Base-by-base conservation (phyloP, 2,113 vertebrate genomes). In the Eublepharis macularius region DNA sequence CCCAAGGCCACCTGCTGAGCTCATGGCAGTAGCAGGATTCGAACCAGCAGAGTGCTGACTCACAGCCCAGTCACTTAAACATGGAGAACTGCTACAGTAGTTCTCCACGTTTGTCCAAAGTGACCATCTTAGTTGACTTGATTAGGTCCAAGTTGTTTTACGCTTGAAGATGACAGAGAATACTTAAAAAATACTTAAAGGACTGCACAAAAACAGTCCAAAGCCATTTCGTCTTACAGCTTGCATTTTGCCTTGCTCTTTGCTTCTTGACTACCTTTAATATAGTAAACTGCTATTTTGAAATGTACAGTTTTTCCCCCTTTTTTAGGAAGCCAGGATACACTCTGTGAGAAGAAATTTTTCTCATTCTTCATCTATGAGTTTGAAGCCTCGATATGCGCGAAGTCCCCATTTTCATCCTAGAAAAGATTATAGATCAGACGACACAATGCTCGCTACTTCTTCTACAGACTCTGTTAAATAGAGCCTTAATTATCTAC, bases 311-410 rank as follows among this genome's bases (percentile, higher is more conserved):
- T 49, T 93, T 92, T 95, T 94, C 89, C 81, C 43, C 32, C 95
- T 84, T 95, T 91, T 91, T 85, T 90, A 95, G 95, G 95, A 96
- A 91, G 73, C 57, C 45, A 94, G 91, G 88, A 94, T 65, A n/a
- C 80, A 80, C 90, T 95, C 92, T 94, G 45, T 93, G 87, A 95
- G 94, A 95, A 95, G 95, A 91, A 88, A 86, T 89, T 91, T 93
- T 95, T 93, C 88, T 78, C 88, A 85, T 41, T 85, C 19, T 86
- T 91, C 86, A 0, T 90, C 92, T 88, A 36, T 91, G 90, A 92
- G 85, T 91, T 86, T 92, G 90, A 94, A 93, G 91, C 94, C 84
- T 94, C 29, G 2, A 29, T 90, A 65, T 74, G 85, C 75, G 32
- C 39, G 57, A 92, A 96, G 90, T 76, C 81, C 85, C 83, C 83